A percentile compares a stretch with the other conserved stretches of the same genome.
Conservation (phyloP, 2,888 invertebrate genomes). For the Tigriopus californicus region DNA sequence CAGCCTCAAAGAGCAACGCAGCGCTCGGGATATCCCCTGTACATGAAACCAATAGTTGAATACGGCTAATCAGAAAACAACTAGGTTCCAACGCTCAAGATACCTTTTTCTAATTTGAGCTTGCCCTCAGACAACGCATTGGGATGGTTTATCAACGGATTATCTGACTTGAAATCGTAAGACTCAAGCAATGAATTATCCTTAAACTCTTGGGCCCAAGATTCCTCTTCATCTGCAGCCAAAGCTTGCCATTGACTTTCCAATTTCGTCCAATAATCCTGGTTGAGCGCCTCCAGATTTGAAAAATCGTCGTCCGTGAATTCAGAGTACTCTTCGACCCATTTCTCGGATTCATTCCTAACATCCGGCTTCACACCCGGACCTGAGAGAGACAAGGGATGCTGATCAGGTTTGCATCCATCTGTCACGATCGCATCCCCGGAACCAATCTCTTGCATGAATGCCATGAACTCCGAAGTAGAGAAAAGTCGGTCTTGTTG, state of each 20-base stretch:
- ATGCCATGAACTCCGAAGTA: not conserved
- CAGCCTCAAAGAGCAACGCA: constrained; percentile 87
- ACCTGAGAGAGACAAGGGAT: not conserved
- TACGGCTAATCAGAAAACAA: too few relatives aligned
- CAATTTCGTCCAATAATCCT: not conserved
- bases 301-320: not conserved
- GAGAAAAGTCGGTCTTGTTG: not conserved
- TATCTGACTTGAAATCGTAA: constrained; percentile 61
- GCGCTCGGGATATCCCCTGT: constrained; percentile 81
- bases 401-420: not conserved
- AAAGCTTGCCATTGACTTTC: not conserved
- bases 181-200: constrained; percentile 30
- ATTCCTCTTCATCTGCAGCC: not conserved
- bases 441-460: not conserved
- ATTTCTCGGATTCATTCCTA: not conserved
- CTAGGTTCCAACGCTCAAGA: too few relatives aligned
- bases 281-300: not conserved
- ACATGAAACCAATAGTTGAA: constrained; percentile 24
- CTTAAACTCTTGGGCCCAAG: not conserved
- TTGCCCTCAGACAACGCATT: constrained; percentile 72
- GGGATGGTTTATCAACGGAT: constrained; percentile 55
- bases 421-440: not conserved
- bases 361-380: not conserved
- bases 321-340: not conserved
- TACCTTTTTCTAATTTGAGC: constrained; percentile 40